phyloP scores from a whole-genome alignment of 2,113 vertebrate species.

The Brachyhypopomus gauderio region DNA sequence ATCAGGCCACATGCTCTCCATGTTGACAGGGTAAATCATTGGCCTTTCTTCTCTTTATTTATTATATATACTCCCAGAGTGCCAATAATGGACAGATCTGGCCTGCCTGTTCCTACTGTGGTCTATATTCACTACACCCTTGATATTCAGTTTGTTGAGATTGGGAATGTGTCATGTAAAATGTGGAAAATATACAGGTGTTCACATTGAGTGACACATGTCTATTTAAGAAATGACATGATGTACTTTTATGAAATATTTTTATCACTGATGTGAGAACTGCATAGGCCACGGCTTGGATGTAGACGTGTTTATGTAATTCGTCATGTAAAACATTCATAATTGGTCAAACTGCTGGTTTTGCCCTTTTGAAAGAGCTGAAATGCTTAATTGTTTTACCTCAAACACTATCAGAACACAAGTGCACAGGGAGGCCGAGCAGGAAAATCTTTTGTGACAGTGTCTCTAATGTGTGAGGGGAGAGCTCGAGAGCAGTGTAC shows the following conservation, averaged over 20 bases:
- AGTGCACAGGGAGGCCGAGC: constrained; percentile 41
- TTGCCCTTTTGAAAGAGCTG: constrained; percentile 4
- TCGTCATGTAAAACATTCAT: background rate
- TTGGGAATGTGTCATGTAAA: background rate
- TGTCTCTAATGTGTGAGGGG: constrained; percentile 59
- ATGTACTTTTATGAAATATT: background rate
- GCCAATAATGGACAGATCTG: background rate
- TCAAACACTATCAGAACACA: background rate
- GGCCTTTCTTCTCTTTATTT: background rate
- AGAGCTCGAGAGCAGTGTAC: constrained; percentile 37
- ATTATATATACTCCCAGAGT: background rate
- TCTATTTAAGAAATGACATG: background rate
- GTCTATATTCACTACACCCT: background rate
- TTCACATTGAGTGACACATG: background rate
- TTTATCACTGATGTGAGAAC: background rate
- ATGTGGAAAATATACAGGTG: background rate
- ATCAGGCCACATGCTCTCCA: background rate
- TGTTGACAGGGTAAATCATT: background rate
- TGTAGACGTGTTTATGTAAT: background rate
- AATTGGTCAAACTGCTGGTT: background rate
- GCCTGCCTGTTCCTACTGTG: background rate
- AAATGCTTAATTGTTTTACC: background rate
- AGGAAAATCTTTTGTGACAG: constrained; percentile 56
- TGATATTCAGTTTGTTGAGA: background rate
- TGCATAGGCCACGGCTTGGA: background rate